Conservation (phyloP, 2,797 vertebrate species). For the Emys orbicularis region DNA sequence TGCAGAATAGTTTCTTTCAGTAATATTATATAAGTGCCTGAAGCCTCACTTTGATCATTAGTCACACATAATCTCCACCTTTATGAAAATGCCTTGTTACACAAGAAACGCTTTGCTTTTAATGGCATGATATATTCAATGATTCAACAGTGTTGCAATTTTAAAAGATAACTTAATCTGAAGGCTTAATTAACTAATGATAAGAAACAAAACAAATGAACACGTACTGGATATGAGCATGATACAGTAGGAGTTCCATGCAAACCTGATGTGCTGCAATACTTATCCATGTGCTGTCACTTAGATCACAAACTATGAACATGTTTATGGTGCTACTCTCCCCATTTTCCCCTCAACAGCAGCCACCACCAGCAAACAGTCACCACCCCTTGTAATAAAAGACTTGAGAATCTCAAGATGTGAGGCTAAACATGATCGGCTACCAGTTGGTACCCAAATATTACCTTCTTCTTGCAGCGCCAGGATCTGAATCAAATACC, state of each 20-base stretch:
- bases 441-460: background rate
- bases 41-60: slow-evolving; percentile 9
- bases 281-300: background rate
- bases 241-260: background rate
- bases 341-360: background rate
- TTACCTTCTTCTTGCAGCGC: background rate
- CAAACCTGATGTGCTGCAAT: background rate
- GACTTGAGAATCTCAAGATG: background rate
- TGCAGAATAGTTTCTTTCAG: slow-evolving; percentile 3
- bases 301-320: background rate
- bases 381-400: background rate
- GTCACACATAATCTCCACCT: background rate
- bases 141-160: background rate
- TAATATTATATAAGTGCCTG: background rate
- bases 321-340: background rate
- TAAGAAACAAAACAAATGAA: slow-evolving; percentile 28
- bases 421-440: background rate
- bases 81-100: slow-evolving; percentile 22
- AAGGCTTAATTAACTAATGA: background rate
- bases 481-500: background rate
- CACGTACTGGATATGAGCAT: background rate
- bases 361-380: background rate
- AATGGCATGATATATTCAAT: slow-evolving; percentile 1
- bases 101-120: slow-evolving; percentile 20
- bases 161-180: slow-evolving; percentile 23